Evolutionary conservation across 1,140 invertebrate species (phyloP).

Genomic region (Zaprionus taronus): DNA sequence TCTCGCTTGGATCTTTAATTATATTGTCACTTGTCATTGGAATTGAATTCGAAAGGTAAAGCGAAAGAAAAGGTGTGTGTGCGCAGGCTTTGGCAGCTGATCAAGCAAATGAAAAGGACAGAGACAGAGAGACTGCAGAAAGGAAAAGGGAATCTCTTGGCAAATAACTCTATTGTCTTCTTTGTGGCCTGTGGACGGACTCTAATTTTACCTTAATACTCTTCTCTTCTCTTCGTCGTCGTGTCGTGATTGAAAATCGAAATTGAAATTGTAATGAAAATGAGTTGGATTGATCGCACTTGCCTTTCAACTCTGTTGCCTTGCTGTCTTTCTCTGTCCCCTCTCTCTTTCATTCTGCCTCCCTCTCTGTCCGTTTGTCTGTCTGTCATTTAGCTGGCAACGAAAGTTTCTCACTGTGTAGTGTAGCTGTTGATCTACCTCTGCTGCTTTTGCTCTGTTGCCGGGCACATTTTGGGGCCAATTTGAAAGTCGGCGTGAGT

Average conservation of each 20-base stretch:
- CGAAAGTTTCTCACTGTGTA: slow-evolving; percentile 33
- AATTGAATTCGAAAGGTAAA: slow-evolving; percentile 35
- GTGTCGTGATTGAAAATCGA: not conserved
- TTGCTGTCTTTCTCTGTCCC: not conserved
- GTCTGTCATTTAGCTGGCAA: slow-evolving; percentile 15
- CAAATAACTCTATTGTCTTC: slow-evolving; percentile 38
- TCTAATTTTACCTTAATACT: slow-evolving; percentile 8
- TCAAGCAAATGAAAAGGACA: slow-evolving; percentile 27
- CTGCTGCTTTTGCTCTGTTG: slow-evolving; percentile 56
- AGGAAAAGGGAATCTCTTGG: slow-evolving; percentile 39
- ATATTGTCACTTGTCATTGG: slow-evolving; percentile 74
- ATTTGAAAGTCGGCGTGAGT: slow-evolving; percentile 77
- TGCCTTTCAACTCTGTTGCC: not conserved
- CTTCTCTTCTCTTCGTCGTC: not conserved
- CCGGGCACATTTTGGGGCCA: slow-evolving; percentile 62
- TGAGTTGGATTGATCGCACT: not conserved
- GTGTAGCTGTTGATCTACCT: slow-evolving; percentile 21
- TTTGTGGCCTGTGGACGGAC: slow-evolving; percentile 10
- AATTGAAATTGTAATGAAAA: slow-evolving; percentile 1
- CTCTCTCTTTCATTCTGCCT: not conserved
- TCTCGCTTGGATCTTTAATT: slow-evolving; percentile 10
- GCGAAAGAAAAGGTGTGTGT: slow-evolving; percentile 18
- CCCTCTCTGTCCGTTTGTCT: not conserved
- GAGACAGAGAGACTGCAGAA: not conserved
- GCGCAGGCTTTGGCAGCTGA: slow-evolving; percentile 6